Evolutionary conservation across 2,113 vertebrate species (phyloP).

Genomic region (Spermophilus dauricus): DNA sequence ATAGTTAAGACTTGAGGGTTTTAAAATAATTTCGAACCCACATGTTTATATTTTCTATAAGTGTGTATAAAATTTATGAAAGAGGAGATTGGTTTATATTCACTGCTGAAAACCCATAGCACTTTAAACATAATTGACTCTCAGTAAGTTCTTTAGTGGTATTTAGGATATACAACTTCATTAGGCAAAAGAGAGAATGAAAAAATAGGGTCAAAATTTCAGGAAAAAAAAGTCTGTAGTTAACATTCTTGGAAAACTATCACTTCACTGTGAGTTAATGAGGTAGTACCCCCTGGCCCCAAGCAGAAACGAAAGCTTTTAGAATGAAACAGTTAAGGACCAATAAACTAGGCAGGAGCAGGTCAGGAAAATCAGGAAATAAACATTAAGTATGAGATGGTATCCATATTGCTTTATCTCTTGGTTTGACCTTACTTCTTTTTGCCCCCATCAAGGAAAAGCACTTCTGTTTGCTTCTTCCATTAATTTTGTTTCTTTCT

Average conservation of each 20-base stretch:
- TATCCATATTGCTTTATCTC: not conserved
- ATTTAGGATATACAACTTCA: not conserved
- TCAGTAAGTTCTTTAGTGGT: not conserved
- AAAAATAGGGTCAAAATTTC: not conserved
- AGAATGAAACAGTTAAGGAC: not conserved
- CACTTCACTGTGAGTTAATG: not conserved
- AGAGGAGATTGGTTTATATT: not conserved
- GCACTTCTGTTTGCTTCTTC: not conserved
- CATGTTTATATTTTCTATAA: not conserved
- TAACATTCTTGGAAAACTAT: not conserved
- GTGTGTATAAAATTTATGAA: not conserved
- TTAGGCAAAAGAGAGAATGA: not conserved
- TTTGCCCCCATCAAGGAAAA: not conserved
- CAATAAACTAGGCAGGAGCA: not conserved
- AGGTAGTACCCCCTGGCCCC: not conserved
- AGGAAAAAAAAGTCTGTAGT: not conserved
- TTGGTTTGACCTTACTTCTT: not conserved
- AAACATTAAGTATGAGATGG: not conserved
- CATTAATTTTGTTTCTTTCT: not conserved
- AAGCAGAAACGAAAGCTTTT: not conserved
- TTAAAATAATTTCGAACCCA: not conserved
- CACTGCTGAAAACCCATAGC: too few species aligned
- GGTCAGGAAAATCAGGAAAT: not conserved
- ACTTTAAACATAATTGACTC: not conserved
- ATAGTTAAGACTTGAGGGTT: not conserved